Evolutionary conservation across 2,797 vertebrate genomes (phyloP).

Genomic region (Amblyopsis hoosieri): DNA sequence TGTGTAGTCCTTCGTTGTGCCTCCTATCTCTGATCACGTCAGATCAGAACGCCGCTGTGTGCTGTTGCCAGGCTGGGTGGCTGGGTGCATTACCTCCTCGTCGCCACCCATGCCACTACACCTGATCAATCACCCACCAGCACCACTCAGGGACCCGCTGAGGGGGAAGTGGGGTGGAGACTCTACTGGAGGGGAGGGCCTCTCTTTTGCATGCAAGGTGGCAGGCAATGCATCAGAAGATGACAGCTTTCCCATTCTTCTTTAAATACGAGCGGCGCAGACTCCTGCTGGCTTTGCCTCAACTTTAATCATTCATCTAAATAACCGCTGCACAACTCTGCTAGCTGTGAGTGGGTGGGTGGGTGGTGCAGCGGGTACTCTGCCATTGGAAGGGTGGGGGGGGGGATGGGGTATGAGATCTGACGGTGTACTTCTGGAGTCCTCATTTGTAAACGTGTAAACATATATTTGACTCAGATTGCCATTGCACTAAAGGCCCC

Average conservation of each 20-base stretch:
- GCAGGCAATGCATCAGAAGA: slow-evolving; percentile 83
- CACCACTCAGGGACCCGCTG: slow-evolving; percentile 49
- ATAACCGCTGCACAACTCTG: slow-evolving; percentile 76
- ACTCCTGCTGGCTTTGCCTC: slow-evolving; percentile 71
- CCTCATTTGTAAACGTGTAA: slow-evolving; percentile 81
- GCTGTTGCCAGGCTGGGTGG: slow-evolving; percentile 35
- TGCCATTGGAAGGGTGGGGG: slow-evolving; percentile 15
- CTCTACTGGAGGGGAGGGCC: slow-evolving; percentile 24
- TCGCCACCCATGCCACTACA: slow-evolving; percentile 57
- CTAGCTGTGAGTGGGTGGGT: slow-evolving; percentile 29
- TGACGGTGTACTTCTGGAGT: slow-evolving; percentile 66
- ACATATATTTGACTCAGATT: slow-evolving; percentile 80
- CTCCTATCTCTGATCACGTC: slow-evolving; percentile 55
- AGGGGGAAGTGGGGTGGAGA: not conserved
- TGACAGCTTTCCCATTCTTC: slow-evolving; percentile 80
- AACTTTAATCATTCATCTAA: slow-evolving; percentile 87
- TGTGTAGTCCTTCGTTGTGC: slow-evolving; percentile 48
- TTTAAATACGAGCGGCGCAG: slow-evolving; percentile 78
- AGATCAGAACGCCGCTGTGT: slow-evolving; percentile 50
- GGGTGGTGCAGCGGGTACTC: slow-evolving; percentile 31
- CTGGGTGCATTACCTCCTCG: slow-evolving; percentile 39
- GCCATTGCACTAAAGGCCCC: slow-evolving; percentile 37
- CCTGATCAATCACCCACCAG: slow-evolving; percentile 71
- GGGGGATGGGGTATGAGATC: slow-evolving; percentile 62
- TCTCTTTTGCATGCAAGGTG: slow-evolving; percentile 76